These are phyloP conservation scores for Euphonia xanthogaster DNA, from an alignment of 2,797 vertebrate species.

Conservation along the genomic window DNA sequence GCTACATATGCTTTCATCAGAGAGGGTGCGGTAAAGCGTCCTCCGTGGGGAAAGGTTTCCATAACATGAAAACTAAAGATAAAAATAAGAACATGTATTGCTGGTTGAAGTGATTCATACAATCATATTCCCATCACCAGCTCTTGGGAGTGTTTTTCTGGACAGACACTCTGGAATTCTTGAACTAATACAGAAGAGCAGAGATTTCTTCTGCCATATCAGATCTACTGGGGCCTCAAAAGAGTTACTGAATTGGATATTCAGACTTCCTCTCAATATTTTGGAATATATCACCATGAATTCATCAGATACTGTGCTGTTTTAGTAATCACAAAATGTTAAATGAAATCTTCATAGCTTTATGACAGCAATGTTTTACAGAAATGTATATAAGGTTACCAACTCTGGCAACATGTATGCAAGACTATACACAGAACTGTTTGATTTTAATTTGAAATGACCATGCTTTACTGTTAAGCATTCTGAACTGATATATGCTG, in stretches of 20 bases:
- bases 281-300: slow-evolving; percentile 1
- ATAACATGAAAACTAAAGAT: slow-evolving; percentile 80
- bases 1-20: slow-evolving; percentile 94
- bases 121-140: background rate
- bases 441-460: slow-evolving; percentile 55
- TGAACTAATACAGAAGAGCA: background rate
- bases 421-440: background rate
- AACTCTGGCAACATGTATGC: slow-evolving; percentile 3
- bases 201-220: background rate
- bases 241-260: background rate
- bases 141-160: background rate
- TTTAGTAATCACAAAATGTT: slow-evolving; percentile 50
- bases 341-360: background rate
- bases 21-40: slow-evolving; percentile 90
- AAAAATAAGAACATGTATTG: background rate
- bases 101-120: background rate
- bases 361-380: background rate
- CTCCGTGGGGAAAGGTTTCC: slow-evolving; percentile 85
- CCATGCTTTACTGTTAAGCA: slow-evolving; percentile 18
- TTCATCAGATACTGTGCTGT: background rate
- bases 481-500: slow-evolving; percentile 12
- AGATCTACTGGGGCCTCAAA: background rate
- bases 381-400: background rate
- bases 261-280: slow-evolving; percentile 5
- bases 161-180: background rate